Evolutionary conservation across 2,888 invertebrate species (phyloP).

Genomic region (Anodontia alba): DNA sequence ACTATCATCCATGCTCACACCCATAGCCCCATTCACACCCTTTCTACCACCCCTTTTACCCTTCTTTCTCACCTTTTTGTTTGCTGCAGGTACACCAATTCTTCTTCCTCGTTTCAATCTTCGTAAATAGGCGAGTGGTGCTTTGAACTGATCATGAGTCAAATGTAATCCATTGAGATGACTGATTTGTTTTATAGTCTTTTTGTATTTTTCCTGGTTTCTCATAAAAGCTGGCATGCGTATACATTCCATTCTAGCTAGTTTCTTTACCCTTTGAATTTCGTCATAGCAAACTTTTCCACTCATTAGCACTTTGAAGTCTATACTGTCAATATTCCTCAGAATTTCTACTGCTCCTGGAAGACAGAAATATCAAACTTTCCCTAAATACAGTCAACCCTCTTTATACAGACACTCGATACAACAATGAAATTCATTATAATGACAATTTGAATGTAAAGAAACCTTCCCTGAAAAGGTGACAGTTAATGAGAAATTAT

Average conservation of each 20-base stretch:
- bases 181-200: conserved; percentile 75
- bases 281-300: conserved; percentile 83
- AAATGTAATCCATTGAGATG: conserved; percentile 76
- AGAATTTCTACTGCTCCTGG: conserved; percentile 83
- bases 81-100: conserved; percentile 64
- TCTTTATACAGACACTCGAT: too few relatives aligned
- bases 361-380: conserved; percentile 16
- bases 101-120: conserved; percentile 67
- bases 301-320: conserved; percentile 82
- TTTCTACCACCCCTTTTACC: conserved; percentile 41
- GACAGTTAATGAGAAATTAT: too few relatives aligned
- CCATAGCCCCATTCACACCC: conserved; percentile 44
- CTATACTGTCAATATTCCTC: conserved; percentile 81
- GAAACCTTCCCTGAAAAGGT: too few relatives aligned
- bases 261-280: conserved; percentile 76
- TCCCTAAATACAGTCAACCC: too few relatives aligned
- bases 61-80: conserved; percentile 66
- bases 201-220: conserved; percentile 78
- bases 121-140: conserved; percentile 67
- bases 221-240: conserved; percentile 81
- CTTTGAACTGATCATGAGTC: conserved; percentile 62
- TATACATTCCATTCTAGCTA: conserved; percentile 79
- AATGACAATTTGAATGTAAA: too few relatives aligned
- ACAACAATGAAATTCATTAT: too few relatives aligned
- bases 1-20: conserved; percentile 38